Conservation (phyloP, 92 coral and sea anemone species). For the Diadumene lineata region DNA sequence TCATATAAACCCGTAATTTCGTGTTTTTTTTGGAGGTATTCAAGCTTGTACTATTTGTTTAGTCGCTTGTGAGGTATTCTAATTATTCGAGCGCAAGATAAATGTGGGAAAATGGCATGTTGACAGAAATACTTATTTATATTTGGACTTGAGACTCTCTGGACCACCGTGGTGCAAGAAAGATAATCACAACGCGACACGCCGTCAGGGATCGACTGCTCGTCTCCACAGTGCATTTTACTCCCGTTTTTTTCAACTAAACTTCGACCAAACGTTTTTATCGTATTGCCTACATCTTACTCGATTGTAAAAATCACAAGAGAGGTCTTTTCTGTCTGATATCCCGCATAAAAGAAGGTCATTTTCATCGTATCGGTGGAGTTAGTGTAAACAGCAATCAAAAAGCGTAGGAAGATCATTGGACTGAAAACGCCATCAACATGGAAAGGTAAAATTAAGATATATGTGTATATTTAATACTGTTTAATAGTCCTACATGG, state of each 20-base stretch:
- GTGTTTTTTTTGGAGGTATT: too few species aligned
- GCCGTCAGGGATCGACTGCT: not conserved
- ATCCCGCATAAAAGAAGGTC: not conserved
- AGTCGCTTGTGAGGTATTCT: not conserved
- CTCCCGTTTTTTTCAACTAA: not conserved
- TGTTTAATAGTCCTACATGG: too few species aligned
- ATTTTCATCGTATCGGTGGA: not conserved
- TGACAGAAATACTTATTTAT: not conserved
- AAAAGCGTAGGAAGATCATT: not conserved
- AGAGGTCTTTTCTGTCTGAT: not conserved
- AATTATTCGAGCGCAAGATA: not conserved
- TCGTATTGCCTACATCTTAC: not conserved
- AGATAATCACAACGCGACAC: not conserved
- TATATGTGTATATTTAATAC: too few species aligned
- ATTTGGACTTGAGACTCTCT: not conserved
- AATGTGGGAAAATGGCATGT: not conserved
- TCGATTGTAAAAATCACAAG: not conserved
- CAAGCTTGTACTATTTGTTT: not conserved
- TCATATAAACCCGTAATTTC: too few species aligned
- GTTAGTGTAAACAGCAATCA: not conserved
- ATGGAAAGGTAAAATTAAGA: not conserved
- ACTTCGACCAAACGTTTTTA: not conserved
- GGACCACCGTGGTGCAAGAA: not conserved
- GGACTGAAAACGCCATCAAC: not conserved
- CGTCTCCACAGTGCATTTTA: not conserved